A percentile compares a stretch with the other conserved stretches of the same genome.
phyloP scores from a whole-genome alignment of 2,113 vertebrate genomes.

The Zosterops lateralis region DNA sequence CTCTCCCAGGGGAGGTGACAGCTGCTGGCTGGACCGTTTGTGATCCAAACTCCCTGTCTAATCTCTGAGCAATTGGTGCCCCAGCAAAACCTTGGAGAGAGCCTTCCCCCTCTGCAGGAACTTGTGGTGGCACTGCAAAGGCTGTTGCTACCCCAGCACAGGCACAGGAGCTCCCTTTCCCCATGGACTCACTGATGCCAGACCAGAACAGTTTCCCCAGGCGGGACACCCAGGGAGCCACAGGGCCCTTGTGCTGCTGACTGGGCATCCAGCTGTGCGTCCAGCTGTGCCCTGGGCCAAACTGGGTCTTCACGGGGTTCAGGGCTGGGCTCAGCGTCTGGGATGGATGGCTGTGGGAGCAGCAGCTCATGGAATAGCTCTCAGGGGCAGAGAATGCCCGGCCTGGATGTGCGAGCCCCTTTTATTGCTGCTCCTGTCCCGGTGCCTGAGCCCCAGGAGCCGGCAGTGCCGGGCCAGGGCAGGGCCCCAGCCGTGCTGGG shows the following conservation, averaged over 20 bases:
- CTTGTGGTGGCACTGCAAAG: background rate
- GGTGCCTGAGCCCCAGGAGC: background rate
- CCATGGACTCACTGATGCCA: background rate
- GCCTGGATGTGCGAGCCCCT: background rate
- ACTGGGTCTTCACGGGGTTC: background rate
- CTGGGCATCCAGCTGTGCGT: background rate
- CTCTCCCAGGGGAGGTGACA: background rate
- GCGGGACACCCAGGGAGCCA: background rate
- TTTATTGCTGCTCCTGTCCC: background rate
- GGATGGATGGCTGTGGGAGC: background rate
- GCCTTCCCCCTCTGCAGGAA: background rate
- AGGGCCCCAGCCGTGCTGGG: background rate
- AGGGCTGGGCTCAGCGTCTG: background rate
- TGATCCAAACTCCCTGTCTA: background rate
- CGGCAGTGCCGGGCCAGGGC: background rate
- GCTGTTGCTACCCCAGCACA: background rate
- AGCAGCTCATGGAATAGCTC: background rate
- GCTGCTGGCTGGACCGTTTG: fast-evolving
- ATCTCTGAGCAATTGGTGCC: fast-evolving
- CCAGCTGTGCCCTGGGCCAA: background rate
- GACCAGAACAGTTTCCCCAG: background rate
- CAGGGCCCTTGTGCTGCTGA: background rate
- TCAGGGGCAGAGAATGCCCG: background rate
- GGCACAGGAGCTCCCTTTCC: background rate
- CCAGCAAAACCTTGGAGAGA: background rate